Evolutionary conservation across 1,140 invertebrate species (phyloP).

Genomic region (Apis florea): DNA sequence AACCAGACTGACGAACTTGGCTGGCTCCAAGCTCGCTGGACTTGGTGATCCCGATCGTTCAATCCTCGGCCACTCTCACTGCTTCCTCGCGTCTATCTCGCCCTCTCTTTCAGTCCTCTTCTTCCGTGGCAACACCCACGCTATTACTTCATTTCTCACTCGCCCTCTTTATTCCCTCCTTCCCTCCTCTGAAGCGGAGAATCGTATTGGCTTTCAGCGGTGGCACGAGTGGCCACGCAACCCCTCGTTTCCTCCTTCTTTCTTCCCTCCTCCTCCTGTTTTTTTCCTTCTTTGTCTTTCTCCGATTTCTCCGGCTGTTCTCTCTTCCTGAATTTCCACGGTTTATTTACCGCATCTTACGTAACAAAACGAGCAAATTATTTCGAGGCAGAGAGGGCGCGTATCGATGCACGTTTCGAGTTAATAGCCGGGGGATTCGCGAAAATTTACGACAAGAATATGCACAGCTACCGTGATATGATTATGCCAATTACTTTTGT

Average conservation of each 20-base stretch:
- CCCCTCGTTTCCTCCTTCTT: conserved; percentile 6
- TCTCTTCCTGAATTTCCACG: conserved; percentile 1
- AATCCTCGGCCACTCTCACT: no score
- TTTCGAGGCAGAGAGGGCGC: conserved; percentile 3
- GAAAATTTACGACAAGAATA: conserved; percentile 59
- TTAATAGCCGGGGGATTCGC: conserved; percentile 62
- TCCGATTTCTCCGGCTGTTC: not conserved
- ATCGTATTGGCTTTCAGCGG: conserved; percentile 65
- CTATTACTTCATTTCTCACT: not conserved
- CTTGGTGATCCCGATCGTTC: no score
- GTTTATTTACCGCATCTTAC: conserved; percentile 18
- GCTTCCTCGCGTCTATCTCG: not conserved
- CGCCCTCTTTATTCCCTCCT: not conserved
- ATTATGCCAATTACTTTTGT: no score
- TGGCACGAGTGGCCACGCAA: conserved; percentile 44
- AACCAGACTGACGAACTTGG: no score
- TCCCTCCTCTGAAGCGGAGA: conserved; percentile 18
- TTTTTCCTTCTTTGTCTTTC: not conserved
- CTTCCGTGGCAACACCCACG: not conserved
- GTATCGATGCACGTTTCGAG: conserved; percentile 40
- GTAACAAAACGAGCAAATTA: conserved; percentile 59
- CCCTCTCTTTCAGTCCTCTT: not conserved
- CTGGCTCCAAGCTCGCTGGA: no score
- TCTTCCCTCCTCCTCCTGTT: not conserved
- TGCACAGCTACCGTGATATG: not conserved